Evolutionary conservation across 2,113 vertebrate species (phyloP).

Genomic region (Tragulus kanchil): DNA sequence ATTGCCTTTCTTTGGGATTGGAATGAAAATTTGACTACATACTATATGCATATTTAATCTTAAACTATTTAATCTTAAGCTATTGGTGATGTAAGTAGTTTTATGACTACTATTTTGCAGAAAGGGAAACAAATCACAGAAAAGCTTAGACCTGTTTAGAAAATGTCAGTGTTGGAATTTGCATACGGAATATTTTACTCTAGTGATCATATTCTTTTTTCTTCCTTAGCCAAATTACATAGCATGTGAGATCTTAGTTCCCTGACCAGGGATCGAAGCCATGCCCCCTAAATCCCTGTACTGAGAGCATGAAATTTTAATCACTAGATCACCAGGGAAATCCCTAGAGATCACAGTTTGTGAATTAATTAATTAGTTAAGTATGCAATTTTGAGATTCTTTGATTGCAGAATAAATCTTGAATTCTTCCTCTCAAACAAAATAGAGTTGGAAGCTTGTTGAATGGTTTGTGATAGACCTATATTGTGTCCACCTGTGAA

Average conservation of each 20-base stretch:
- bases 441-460: not conserved
- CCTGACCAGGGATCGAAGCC: not conserved
- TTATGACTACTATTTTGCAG: slow-evolving; percentile 21
- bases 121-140: not conserved
- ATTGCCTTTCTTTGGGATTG: too few species aligned
- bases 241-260: not conserved
- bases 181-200: not conserved
- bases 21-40: not conserved
- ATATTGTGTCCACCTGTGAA: not conserved
- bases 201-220: not conserved
- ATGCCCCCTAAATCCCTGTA: not conserved
- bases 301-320: not conserved
- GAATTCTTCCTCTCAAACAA: slow-evolving; percentile 44
- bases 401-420: slow-evolving; percentile 2
- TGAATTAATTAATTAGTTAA: slow-evolving; percentile 35
- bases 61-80: slow-evolving; percentile 15
- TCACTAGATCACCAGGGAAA: not conserved
- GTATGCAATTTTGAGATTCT: not conserved
- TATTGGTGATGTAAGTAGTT: not conserved
- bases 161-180: not conserved
- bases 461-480: not conserved
- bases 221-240: not conserved
- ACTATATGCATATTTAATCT: not conserved
- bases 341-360: not conserved
- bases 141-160: not conserved